A percentile compares a stretch with the other conserved stretches of the same genome.
Conservation (phyloP, 2,113 vertebrate genomes). For the Lota lota region DNA sequence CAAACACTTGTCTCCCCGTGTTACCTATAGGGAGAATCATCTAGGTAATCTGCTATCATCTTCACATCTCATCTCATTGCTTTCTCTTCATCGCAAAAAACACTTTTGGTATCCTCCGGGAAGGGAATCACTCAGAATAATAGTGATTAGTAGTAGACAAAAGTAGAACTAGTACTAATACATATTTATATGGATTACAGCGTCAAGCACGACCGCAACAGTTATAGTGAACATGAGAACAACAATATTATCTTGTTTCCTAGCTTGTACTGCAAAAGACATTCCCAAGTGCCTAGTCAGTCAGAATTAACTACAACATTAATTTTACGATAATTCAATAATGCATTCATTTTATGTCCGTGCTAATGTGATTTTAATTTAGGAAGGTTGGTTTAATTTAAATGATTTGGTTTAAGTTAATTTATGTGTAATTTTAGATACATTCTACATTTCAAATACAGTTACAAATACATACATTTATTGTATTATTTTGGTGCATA, state of each 20-base stretch:
- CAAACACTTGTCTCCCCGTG: no score
- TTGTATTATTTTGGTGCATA: not conserved
- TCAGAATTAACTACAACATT: constrained; percentile 39
- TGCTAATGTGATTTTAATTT: no score
- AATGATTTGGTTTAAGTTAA: no score
- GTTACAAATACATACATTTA: no score
- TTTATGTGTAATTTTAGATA: no score
- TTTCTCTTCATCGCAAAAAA: no score
- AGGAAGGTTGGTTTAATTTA: no score
- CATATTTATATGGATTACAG: no score
- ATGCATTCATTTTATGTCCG: not conserved
- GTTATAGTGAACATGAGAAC: not conserved
- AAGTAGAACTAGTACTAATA: not conserved
- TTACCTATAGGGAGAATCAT: no score
- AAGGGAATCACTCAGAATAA: not conserved
- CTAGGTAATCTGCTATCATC: no score
- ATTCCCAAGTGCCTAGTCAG: constrained; percentile 69
- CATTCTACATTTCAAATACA: no score
- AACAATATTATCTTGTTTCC: not conserved
- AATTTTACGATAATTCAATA: constrained; percentile 28
- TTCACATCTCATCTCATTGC: no score
- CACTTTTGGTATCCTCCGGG: not conserved
- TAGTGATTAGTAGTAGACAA: not conserved
- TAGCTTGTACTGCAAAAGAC: constrained; percentile 17
- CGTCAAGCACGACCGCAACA: not conserved